Evolutionary conservation across 2,888 invertebrate species (phyloP), one percentile per base, ranked within the genome.

Genomic region (Oasisia sp.): DNA sequence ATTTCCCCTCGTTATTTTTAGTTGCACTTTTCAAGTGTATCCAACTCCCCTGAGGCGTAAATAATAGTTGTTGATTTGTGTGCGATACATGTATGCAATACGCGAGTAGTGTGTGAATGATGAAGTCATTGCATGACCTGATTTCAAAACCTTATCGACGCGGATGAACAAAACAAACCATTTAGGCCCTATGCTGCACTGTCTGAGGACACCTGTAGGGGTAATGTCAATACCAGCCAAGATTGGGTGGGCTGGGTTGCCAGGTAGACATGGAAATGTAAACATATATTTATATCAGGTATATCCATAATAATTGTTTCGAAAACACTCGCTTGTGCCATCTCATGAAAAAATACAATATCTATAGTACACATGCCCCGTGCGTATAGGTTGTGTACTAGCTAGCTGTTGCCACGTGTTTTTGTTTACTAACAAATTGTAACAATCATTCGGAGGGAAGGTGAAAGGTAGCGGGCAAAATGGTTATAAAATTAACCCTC

Each of bases 1-100:
- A 74, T 74, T 74, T 74, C 74, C 74, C 74, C 74, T 74, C 74
- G 74, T 74, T 74, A 74, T 74, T 74, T 74, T 74, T 74, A 74
- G 74, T 74, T 27, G 74, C n/a, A 74, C 27, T 74, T 74, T 74
- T 74, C 74, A 27, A 74, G n/a, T 27, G 74, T 27, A 74, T 74
- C n/a, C 74, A 74, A 74, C 74, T 19, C 74, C 27, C 58, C n/a
- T 74, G 27, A 74, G 14, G n/a, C 74, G 74, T 74, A 7, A 7
- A n/a, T 19, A 74, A 74, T 74, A 74, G 14, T 74, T 74, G n/a
- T 74, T 5, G n/a, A 19, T 74, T 74, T 1, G 27, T 74, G n/a
- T 27, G 27, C 7, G 27, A 74, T 74, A 19, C 74, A 74, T 27
- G 27, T 7, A 74, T n/a, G 74, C 74, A 27, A 74, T 74, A 74